phyloP scores from a whole-genome alignment of 1,140 invertebrate genomes.

The Andrena cerasifolii region DNA sequence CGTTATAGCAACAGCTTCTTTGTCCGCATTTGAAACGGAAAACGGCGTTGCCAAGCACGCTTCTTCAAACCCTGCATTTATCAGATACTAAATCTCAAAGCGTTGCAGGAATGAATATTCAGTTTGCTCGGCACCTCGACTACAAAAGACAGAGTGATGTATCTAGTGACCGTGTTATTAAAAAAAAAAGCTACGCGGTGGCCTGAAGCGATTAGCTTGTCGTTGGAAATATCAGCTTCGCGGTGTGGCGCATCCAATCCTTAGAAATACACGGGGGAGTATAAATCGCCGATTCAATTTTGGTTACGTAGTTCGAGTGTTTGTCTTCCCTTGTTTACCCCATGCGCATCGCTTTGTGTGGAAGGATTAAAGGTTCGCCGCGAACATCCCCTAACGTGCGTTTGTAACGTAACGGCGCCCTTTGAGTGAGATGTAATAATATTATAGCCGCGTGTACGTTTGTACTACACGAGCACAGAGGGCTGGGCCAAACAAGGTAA shows the following conservation, averaged over 20 bases:
- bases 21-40: too few relatives aligned
- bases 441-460: neutral
- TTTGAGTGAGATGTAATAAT: neutral
- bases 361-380: conserved; percentile 9
- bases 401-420: neutral
- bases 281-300: conserved; percentile 11
- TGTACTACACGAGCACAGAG: neutral
- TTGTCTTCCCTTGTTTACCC: conserved; percentile 13
- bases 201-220: neutral
- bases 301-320: conserved; percentile 1
- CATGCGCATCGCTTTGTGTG: conserved; percentile 25
- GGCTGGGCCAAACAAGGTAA: neutral
- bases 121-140: too few relatives aligned
- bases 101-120: too few relatives aligned
- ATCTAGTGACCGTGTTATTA: too few relatives aligned
- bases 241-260: too few relatives aligned
- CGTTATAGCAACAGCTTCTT: too few relatives aligned
- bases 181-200: too few relatives aligned
- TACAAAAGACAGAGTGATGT: too few relatives aligned
- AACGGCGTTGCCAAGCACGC: too few relatives aligned
- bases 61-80: too few relatives aligned
- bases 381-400: neutral
- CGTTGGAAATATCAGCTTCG: neutral
- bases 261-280: neutral
- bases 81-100: too few relatives aligned